A percentile compares a stretch with the other conserved stretches of the same genome.
phyloP scores from a whole-genome alignment of 2,113 vertebrate genomes.

The Poeciliopsis prolifica region DNA sequence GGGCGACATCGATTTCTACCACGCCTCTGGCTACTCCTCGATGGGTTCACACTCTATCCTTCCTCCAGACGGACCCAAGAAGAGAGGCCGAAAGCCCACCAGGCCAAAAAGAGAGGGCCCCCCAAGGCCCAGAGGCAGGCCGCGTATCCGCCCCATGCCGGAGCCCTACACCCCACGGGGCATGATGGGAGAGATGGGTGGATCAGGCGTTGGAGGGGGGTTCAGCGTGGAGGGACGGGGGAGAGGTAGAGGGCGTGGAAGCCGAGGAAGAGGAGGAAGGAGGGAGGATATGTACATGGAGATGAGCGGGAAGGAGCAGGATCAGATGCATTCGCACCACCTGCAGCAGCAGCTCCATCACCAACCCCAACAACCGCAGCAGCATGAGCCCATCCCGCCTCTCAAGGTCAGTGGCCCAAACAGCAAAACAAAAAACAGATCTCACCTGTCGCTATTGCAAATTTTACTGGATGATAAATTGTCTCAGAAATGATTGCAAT shows the following conservation, averaged over 20 bases:
- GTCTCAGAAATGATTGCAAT: too few species aligned
- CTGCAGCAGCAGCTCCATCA: slow-evolving; percentile 75
- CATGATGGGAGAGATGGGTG: slow-evolving; percentile 78
- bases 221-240: slow-evolving; percentile 66
- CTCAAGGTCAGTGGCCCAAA: slow-evolving; percentile 74
- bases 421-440: not conserved
- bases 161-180: slow-evolving; percentile 80
- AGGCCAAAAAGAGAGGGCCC: slow-evolving; percentile 92
- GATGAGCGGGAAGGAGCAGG: slow-evolving; percentile 76
- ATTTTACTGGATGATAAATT: too few species aligned
- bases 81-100: slow-evolving; percentile 88
- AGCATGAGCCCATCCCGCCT: slow-evolving; percentile 81
- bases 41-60: slow-evolving; percentile 75
- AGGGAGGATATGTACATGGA: slow-evolving; percentile 81
- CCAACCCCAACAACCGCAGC: slow-evolving; percentile 64
- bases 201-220: slow-evolving; percentile 62
- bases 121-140: slow-evolving; percentile 86
- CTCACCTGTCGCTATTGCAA: too few species aligned
- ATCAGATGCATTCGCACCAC: slow-evolving; percentile 75
- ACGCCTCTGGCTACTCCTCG: slow-evolving; percentile 81
- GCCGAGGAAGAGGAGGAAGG: slow-evolving; percentile 75
- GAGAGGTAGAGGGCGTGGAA: slow-evolving; percentile 76
- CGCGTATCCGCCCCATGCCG: slow-evolving; percentile 88
- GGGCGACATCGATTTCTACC: slow-evolving; percentile 90
- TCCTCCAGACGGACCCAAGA: slow-evolving; percentile 85